Conservation (phyloP, 2,797 vertebrate species). For the Hephaestus fuliginosus region DNA sequence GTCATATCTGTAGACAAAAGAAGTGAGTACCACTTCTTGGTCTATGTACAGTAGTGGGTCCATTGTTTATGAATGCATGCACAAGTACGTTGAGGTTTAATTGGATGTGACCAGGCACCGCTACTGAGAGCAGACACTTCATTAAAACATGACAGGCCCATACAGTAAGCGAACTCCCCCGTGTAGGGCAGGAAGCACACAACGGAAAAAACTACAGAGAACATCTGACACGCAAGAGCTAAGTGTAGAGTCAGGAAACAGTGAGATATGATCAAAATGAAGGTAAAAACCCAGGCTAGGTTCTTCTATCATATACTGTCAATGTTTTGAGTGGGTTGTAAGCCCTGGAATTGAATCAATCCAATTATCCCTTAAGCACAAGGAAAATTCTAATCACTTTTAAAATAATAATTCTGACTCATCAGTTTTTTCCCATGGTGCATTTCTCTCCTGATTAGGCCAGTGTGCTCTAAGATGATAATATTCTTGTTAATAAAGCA, state of each 20-base stretch:
- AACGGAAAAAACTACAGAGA: constrained; percentile 39
- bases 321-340: constrained; percentile 31
- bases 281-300: constrained; percentile 15
- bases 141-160: constrained; percentile 69
- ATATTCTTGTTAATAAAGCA: constrained; percentile 65
- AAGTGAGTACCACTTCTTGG: background rate
- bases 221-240: constrained; percentile 13
- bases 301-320: constrained; percentile 6
- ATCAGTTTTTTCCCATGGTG: constrained; percentile 47
- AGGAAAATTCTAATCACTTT: constrained; percentile 40
- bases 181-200: constrained; percentile 33
- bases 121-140: constrained; percentile 69
- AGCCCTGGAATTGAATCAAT: constrained; percentile 44
- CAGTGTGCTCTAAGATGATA: constrained; percentile 55
- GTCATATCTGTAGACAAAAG: constrained; percentile 15
- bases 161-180: constrained; percentile 40
- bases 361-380: constrained; percentile 43
- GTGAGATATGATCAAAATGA: constrained; percentile 26
- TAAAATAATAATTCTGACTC: constrained; percentile 60
- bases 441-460: constrained; percentile 58
- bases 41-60: constrained; percentile 24
- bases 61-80: constrained; percentile 56
- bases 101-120: constrained; percentile 64
- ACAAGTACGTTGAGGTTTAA: constrained; percentile 70
- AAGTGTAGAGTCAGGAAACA: constrained; percentile 36